Evolutionary conservation across 2,113 vertebrate genomes (phyloP), one percentile per base, ranked within the genome.

Genomic region (Petrocephalus microphthalmus): DNA sequence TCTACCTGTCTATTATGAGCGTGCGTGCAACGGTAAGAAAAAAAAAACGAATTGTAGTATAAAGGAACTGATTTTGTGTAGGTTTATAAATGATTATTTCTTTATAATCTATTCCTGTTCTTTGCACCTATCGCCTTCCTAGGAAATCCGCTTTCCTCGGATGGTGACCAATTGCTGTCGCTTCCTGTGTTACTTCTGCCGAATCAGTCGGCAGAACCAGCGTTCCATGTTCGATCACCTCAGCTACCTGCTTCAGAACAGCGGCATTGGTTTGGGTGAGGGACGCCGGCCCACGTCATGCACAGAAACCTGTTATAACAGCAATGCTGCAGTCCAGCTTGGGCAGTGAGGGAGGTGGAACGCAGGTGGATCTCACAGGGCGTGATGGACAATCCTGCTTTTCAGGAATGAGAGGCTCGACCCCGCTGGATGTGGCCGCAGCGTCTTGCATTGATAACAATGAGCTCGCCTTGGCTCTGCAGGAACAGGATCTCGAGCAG

Each of bases 111-210:
- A 42, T 78, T 42, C 71, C 42, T 78, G 6, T 85, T 3, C 22
- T 25, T 86, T n/a, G n/a, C 22, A 3, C 33, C 15, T 19, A 49
- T 71, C 89, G 49, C 88, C 64, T 51, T 54, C 74, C 85, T 90
- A 98, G 97, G 97, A 98, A 92, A 98, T 98, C 92, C 94, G 97
- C 91, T 98, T 98, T 89, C 97, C 97, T 45, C 96, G 97, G 86
- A 97, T 98, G 95, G 97, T 98, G 92, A 98, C 97, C n/a, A 98
- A 97, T 93, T 98, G 97, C 91, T 98, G 97, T 88, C 96, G 97
- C 8, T 98, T 98, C 91, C 95, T 98, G 88, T 98, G 97, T 92
- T 98, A 98, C 87, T 98, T 98, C 94, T 98, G 97, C 89, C 96
- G 97, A 29, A 98, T 98, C 91, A 98, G 97, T 92, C 95, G 97